Evolutionary conservation across 2,888 invertebrate species (phyloP).

Genomic region (Rotaria magnacalcarata): DNA sequence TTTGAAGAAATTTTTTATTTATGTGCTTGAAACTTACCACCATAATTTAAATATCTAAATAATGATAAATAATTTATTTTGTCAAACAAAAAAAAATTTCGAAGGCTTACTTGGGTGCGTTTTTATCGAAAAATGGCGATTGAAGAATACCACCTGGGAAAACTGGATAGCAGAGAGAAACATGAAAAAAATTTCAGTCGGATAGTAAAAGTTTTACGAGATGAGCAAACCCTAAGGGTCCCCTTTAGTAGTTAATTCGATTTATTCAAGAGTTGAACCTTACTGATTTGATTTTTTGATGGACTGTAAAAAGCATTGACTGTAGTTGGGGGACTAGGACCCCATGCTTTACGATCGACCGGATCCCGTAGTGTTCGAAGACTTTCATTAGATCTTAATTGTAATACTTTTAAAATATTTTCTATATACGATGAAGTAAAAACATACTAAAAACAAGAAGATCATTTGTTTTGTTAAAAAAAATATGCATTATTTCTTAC

Average conservation of each 20-base stretch:
- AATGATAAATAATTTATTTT: too few relatives aligned
- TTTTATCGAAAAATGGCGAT: slow-evolving; percentile 52
- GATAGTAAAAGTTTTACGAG: too few relatives aligned
- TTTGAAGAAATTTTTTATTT: too few relatives aligned
- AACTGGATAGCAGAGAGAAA: slow-evolving; percentile 50
- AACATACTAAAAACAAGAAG: neutral
- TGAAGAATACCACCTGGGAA: slow-evolving; percentile 54
- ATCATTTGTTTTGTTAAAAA: neutral
- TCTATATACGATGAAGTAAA: slow-evolving; percentile 35
- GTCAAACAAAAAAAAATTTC: too few relatives aligned
- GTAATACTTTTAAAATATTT: slow-evolving; percentile 15
- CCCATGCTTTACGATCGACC: slow-evolving; percentile 38
- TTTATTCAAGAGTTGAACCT: slow-evolving; percentile 47
- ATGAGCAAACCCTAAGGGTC: too few relatives aligned
- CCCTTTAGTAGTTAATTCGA: too few relatives aligned
- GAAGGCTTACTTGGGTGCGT: slow-evolving; percentile 50
- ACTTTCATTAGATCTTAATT: neutral
- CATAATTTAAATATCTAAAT: too few relatives aligned
- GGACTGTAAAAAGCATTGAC: slow-evolving; percentile 89
- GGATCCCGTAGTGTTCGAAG: slow-evolving; percentile 2
- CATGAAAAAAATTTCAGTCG: too few relatives aligned
- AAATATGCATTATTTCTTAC: neutral
- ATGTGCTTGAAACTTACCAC: too few relatives aligned
- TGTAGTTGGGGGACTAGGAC: slow-evolving; percentile 54
- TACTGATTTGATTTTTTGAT: slow-evolving; percentile 84